These are phyloP conservation scores for Rhinopomastus cyanomelas DNA, from an alignment of 2,113 vertebrate species.

Conservation along the genomic window DNA sequence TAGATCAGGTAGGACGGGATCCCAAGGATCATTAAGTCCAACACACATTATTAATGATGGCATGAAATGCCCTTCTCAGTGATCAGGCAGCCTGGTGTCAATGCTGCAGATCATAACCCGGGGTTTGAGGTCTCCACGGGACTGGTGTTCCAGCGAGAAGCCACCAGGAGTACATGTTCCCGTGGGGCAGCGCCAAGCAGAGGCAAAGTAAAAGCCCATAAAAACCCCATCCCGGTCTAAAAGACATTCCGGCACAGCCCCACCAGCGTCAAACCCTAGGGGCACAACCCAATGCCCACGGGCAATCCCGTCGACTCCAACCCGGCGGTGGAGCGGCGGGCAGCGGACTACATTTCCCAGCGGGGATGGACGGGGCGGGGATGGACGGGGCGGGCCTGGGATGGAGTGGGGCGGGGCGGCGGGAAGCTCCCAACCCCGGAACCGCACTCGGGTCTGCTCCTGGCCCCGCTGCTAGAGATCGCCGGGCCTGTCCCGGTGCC, in stretches of 20 bases:
- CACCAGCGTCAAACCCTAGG: too few species aligned
- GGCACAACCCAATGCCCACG: fast-evolving
- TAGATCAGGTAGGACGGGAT: too few species aligned
- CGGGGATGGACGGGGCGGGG: not conserved
- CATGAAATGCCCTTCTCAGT: not conserved
- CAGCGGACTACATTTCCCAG: not conserved
- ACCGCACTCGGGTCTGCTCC: not conserved
- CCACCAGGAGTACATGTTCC: not conserved
- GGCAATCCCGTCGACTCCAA: not conserved
- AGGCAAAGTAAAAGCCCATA: not conserved
- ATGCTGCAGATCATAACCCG: not conserved
- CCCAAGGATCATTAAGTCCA: too few species aligned
- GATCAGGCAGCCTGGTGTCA: not conserved
- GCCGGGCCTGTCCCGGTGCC: not conserved
- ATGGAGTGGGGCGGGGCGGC: not conserved
- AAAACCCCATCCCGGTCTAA: not conserved
- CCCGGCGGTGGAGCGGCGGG: not conserved
- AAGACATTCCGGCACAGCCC: too few species aligned
- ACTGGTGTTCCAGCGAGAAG: not conserved
- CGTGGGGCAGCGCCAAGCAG: not conserved
- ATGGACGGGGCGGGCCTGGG: not conserved
- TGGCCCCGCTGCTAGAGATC: too few species aligned
- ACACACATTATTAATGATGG: not conserved
- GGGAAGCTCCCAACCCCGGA: not conserved
- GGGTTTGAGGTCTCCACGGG: fast-evolving